phyloP scores from a whole-genome alignment of 2,888 invertebrate species.

The Lottia scabra region DNA sequence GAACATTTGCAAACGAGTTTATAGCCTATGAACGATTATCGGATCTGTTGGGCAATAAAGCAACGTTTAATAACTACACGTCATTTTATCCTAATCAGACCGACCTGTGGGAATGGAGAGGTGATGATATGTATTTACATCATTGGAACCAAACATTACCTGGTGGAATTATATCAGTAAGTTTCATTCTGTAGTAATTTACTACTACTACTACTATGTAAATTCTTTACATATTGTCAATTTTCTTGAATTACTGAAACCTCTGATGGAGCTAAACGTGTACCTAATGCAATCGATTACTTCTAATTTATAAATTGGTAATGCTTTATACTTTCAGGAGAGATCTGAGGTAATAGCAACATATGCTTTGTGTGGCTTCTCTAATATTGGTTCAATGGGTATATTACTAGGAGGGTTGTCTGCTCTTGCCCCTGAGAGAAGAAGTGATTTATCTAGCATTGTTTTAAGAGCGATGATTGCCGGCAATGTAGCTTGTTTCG shows the following conservation, averaged over 20 bases:
- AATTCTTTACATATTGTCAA: no score
- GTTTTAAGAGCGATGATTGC: conserved; percentile 64
- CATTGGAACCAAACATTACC: conserved; percentile 36
- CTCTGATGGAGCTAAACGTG: no score
- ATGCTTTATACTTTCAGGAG: conserved; percentile 32
- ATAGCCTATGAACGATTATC: conserved; percentile 83
- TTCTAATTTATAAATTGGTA: no score
- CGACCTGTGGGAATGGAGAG: conserved; percentile 33
- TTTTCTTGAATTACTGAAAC: no score
- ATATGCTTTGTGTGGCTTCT: conserved; percentile 63
- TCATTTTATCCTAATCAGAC: conserved; percentile 4
- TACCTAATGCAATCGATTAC: no score
- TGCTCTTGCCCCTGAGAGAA: conserved; percentile 53
- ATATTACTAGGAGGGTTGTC: conserved; percentile 54
- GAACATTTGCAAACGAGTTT: conserved; percentile 94
- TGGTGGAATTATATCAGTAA: conserved; percentile 49
- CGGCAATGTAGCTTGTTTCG: conserved; percentile 66
- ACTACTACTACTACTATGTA: no score
- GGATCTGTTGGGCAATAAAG: conserved; percentile 44
- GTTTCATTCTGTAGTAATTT: conserved; percentile 16
- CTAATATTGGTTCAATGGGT: conserved; percentile 62
- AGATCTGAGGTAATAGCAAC: conserved; percentile 58
- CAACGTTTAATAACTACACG: conserved; percentile 35
- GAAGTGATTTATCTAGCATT: conserved; percentile 43
- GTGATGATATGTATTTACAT: conserved; percentile 37